Percentiles rank a stretch among this genome's conserved stretches.
Evolutionary conservation across 2,888 invertebrate species (phyloP).

Genomic region (Tipula confusa): DNA sequence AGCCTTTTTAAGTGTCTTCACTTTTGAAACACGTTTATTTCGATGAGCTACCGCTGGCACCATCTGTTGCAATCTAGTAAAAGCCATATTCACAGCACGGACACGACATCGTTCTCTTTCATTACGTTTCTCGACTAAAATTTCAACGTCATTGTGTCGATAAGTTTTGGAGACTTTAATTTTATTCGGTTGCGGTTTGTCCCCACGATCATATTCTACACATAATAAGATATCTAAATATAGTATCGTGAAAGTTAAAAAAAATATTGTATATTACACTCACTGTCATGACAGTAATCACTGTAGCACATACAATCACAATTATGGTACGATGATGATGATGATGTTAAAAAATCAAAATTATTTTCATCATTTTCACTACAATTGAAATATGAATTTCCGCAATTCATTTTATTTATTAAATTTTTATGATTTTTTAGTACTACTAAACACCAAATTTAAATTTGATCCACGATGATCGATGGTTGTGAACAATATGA

Average conservation of each 20-base stretch:
- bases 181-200: neutral
- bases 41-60: conserved; percentile 56
- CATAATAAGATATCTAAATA: neutral
- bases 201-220: neutral
- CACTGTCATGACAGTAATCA: neutral
- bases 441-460: too few species aligned
- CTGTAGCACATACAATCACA: neutral
- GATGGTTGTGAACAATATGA: neutral
- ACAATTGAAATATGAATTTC: neutral
- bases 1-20: conserved; percentile 59
- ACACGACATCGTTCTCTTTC: conserved; percentile 27
- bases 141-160: neutral
- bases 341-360: neutral
- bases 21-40: conserved; percentile 59
- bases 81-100: conserved; percentile 61
- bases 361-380: neutral
- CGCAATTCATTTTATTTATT: neutral
- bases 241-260: too few species aligned
- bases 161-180: neutral
- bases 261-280: neutral
- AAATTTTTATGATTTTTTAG: neutral
- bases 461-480: neutral
- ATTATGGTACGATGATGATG: neutral
- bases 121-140: conserved; percentile 29
- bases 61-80: conserved; percentile 55